Conservation (phyloP, 2,888 invertebrate genomes). For the Drosophila cracens region DNA sequence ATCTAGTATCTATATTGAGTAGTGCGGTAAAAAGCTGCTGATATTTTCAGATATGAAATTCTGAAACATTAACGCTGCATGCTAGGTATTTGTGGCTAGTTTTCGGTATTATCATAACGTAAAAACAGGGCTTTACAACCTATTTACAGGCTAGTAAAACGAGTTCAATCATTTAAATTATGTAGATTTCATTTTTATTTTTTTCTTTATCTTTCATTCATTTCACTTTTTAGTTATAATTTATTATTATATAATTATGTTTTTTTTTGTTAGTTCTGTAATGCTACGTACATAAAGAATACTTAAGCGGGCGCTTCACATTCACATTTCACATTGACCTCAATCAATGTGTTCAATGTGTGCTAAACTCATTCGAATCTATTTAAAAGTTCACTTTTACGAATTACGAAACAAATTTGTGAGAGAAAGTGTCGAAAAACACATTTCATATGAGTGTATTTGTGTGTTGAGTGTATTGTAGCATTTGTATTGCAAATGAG, state of each 20-base stretch:
- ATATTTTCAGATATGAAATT: constrained; percentile 83
- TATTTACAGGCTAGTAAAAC: constrained; percentile 85
- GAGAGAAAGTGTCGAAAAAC: background rate
- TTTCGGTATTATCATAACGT: constrained; percentile 67
- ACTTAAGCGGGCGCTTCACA: constrained; percentile 18
- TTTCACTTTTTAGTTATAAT: constrained; percentile 34
- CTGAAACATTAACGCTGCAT: constrained; percentile 83
- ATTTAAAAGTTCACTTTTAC: background rate
- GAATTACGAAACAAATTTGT: constrained; percentile 2
- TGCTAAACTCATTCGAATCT: constrained; percentile 9
- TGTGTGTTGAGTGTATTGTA: background rate
- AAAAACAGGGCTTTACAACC: constrained; percentile 85
- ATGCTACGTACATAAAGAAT: constrained; percentile 37
- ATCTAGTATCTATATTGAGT: background rate
- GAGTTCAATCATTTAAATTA: constrained; percentile 80
- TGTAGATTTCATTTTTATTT: constrained; percentile 23
- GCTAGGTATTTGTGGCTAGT: constrained; percentile 60
- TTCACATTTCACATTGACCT: constrained; percentile 6
- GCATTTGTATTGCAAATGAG: background rate
- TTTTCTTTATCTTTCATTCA: constrained; percentile 21
- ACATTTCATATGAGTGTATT: constrained; percentile 17
- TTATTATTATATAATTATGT: constrained; percentile 29
- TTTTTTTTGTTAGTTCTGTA: constrained; percentile 26
- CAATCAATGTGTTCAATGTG: background rate
- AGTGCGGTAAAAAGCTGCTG: constrained; percentile 13